These are phyloP conservation scores for Gouania willdenowi DNA, from an alignment of 2,797 vertebrate species.

Conservation along the genomic window DNA sequence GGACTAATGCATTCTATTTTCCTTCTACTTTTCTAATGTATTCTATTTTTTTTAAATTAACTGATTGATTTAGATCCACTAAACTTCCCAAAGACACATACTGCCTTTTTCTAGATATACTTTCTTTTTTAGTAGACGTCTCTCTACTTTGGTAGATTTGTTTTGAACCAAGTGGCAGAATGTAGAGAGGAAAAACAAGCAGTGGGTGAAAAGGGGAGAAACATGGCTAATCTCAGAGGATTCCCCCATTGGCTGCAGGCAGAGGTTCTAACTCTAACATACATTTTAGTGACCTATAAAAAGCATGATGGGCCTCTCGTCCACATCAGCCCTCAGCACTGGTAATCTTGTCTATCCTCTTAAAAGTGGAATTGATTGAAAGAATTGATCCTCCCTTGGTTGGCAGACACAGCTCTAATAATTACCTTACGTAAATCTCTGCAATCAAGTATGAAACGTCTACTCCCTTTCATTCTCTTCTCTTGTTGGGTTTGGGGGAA, in stretches of 20 bases:
- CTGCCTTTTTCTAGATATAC: no score
- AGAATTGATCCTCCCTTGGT: slow-evolving; percentile 74
- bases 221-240: slow-evolving; percentile 46
- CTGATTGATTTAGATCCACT: no score
- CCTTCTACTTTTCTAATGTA: no score
- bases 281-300: slow-evolving; percentile 77
- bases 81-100: no score
- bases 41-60: no score
- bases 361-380: slow-evolving; percentile 81
- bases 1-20: no score
- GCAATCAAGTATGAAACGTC: slow-evolving; percentile 71
- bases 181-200: no score
- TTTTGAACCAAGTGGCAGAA: no score
- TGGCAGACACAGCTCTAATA: slow-evolving; percentile 67
- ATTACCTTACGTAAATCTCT: slow-evolving; percentile 77
- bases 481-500: slow-evolving; percentile 8
- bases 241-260: slow-evolving; percentile 35
- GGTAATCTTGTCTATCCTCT: slow-evolving; percentile 77
- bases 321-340: slow-evolving; percentile 55
- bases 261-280: slow-evolving; percentile 68
- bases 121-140: no score
- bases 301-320: slow-evolving; percentile 68
- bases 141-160: no score
- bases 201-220: not conserved
- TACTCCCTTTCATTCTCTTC: slow-evolving; percentile 17